A percentile compares a stretch with the other conserved stretches of the same genome.
These are phyloP conservation scores for Lagria hirta DNA, from an alignment of 2,888 invertebrate species.

Conservation along the genomic window DNA sequence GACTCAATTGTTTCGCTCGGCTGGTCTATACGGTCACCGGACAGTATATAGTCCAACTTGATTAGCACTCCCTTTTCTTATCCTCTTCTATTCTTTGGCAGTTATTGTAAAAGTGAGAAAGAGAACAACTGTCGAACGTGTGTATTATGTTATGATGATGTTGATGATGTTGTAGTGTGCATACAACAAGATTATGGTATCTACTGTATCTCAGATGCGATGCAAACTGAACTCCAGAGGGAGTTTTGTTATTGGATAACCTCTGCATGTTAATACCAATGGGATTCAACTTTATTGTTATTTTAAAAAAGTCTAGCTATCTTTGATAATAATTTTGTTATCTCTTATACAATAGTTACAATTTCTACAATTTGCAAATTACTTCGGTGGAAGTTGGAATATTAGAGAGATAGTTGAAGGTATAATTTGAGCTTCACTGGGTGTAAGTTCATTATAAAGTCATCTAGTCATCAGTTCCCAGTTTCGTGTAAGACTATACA, in stretches of 20 bases:
- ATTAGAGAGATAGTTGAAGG: too few species aligned
- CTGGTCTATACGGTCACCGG: slow-evolving; percentile 48
- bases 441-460: slow-evolving; percentile 29
- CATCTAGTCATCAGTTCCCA: slow-evolving; percentile 23
- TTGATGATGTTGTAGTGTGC: slow-evolving; percentile 33
- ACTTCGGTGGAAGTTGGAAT: too few species aligned
- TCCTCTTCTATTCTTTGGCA: slow-evolving; percentile 15
- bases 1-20: slow-evolving; percentile 55
- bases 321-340: too few species aligned
- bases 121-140: too few species aligned
- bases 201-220: slow-evolving; percentile 44
- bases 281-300: slow-evolving; percentile 32
- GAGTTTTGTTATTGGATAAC: slow-evolving; percentile 45
- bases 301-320: too few species aligned
- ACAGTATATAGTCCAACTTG: slow-evolving; percentile 28
- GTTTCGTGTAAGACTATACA: slow-evolving; percentile 30
- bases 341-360: too few species aligned
- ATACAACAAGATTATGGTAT: slow-evolving; percentile 46
- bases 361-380: too few species aligned
- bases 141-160: too few species aligned
- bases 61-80: slow-evolving; percentile 21
- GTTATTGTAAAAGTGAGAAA: too few species aligned
- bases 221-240: slow-evolving; percentile 46
- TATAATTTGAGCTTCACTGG: slow-evolving; percentile 12
- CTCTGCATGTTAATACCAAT: slow-evolving; percentile 43